Base-by-base conservation (phyloP, 2,113 vertebrate species). In the Hydrochoerus hydrochaeris region DNA sequence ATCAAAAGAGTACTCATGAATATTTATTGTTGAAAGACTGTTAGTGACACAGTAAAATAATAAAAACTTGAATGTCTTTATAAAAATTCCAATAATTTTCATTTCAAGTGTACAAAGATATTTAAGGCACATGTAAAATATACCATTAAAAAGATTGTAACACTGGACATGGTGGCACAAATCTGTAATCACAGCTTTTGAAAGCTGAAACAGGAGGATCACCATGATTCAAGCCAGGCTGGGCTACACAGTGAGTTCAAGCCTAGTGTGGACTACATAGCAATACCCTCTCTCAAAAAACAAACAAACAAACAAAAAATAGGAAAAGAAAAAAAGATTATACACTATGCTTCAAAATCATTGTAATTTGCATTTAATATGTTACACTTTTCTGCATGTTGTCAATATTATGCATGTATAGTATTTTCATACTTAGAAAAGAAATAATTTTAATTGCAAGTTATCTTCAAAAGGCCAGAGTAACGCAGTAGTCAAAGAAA, bases 401-500 rank as follows among this genome's bases (percentile, higher is more conserved):
- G 26, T 84, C 20, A 78, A 5, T 85, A 35, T 80, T 84, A 38
- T 71, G 57, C 10, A 75, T 44, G 11, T 28, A 5, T 52, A 86
- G 60, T 57, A 90, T 65, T 85, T 95, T 60, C 41, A 71, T 73
- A 86, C 32, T 46, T 8, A 88, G 44, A 73, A 95, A 85, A 97
- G 28, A 38, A 73, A 58, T 41, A 82, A 67, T 89, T 89, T 82
- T 82, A 96, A 89, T 58, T 85, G 13, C 44, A 28, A 69, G 19
- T 60, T 22, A 78, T 81, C 93, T 90, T 91, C 90, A 85, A 96
- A 57, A 81, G 0, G 26, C 9, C 57, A 19, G 1, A 0, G 0
- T 87, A 90, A 95, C 0, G 73, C 4, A 58, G 22, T 80, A 30
- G 17, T 90, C 78, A 82, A n/a, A 90, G 30, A n/a, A 41, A 57